Conservation (phyloP, 35 echinoderm and acorn worm genomes). For the Apostichopus californicus region DNA sequence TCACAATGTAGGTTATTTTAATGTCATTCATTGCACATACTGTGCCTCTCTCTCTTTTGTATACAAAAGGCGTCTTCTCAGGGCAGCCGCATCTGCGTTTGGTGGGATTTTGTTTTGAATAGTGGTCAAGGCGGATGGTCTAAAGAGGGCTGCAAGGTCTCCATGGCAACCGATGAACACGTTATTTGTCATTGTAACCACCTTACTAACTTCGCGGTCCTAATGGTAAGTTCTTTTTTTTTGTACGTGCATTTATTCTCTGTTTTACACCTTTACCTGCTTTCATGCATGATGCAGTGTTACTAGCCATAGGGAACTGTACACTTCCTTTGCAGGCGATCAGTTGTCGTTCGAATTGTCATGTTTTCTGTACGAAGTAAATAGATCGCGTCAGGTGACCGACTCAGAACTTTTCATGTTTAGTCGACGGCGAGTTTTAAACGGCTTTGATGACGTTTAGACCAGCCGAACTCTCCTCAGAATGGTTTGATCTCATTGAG, state of each 20-base stretch:
- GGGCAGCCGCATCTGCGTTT: slow-evolving; percentile 51
- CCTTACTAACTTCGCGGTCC: slow-evolving; percentile 82
- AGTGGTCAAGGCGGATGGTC: slow-evolving; percentile 75
- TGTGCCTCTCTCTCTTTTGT: not conserved
- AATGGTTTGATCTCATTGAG: no score
- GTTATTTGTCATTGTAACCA: slow-evolving; percentile 81
- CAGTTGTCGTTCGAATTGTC: no score
- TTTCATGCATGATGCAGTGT: not conserved
- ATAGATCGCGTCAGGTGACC: no score
- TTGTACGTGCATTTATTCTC: not conserved
- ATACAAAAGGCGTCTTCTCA: not conserved
- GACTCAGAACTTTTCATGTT: no score
- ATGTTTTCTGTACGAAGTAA: no score
- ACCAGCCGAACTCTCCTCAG: no score
- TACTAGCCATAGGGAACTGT: not conserved
- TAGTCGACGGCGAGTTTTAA: no score
- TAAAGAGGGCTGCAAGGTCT: slow-evolving; percentile 64
- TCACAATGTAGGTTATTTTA: not conserved
- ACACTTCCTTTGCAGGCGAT: not conserved
- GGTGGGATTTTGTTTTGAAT: slow-evolving; percentile 80
- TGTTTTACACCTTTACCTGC: not conserved
- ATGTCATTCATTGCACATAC: not conserved
- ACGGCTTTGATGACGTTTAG: no score
- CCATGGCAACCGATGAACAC: slow-evolving; percentile 24
- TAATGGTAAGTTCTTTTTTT: slow-evolving; percentile 58